Base-by-base conservation (phyloP, 2,888 invertebrate genomes). In the Heteropelma amictum region DNA sequence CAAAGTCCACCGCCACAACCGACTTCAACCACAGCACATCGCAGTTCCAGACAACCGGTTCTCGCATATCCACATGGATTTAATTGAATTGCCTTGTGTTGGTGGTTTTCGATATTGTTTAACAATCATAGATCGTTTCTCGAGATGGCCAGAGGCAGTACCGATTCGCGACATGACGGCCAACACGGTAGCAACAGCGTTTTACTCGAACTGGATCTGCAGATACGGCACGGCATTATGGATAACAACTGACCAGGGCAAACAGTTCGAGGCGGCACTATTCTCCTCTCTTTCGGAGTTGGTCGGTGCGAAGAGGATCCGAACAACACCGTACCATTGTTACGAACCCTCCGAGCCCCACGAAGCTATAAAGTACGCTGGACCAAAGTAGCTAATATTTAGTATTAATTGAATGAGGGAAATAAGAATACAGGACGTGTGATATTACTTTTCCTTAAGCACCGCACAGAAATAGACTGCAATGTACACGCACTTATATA, bases 21-120 rank as follows among this genome's bases (percentile, higher is more conserved):
- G 56, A 6, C 33, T 45, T 0, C 10, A 14, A 3, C 61, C 53
- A 1, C 19, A 42, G 6, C 8, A 3, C 5, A 63, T 75, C 5
- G 60, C 40, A 2, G 60, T 60, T 3, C 81, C 85, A 4, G 77
- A 77, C 21, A 71, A 28, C 1, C 74, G 88, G 8, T 89, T 90
- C 76, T 76, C 81, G 3, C 88, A 89, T 68, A 79, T 90, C n/a
- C 89, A 90, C 78, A 81, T 90, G 8, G 89, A 90, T 77, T 75
- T 91, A 2, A 84, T 90, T 1, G 89, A 88, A 3, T 89, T 90
- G 7, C 88, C 89, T n/a, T 4, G 63, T 2, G 78, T 81, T 0
- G 21, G 78, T 2, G 86, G 83, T 7, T 83, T 73, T 63, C 74
- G 77, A 4, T 89, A 89, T 63, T 82, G 83, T 14, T 80, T 89